Evolutionary conservation across 2,113 vertebrate genomes (phyloP), one percentile per base, ranked within the genome.

Genomic region (Bufo gargarizans): DNA sequence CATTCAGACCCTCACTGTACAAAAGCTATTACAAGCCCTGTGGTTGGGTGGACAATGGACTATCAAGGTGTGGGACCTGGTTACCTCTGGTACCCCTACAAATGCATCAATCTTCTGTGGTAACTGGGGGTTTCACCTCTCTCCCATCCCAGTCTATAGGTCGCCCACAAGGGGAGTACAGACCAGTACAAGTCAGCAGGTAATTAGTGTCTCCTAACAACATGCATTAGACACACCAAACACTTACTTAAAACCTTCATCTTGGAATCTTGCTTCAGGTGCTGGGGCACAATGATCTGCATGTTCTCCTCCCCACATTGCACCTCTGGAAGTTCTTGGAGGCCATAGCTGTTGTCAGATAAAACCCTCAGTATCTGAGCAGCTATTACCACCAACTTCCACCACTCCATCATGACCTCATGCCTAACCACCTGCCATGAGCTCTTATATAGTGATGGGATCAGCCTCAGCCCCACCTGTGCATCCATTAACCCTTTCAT

Each of bases 281-380:
- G 43, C 10, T 14, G 43, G 0, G 61, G 82, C 7, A 84, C 61
- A n/a, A 84, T 10, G 12, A 84, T 4, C 63, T 84, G 82, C 82
- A 84, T 65, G 17, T 69, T 69, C 49, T 84, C 82, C 63, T 49
- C 14, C 22, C 82, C 82, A 69, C 82, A 83, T 11, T 49, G 43
- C 3, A 45, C 10, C n/a, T 61, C 13, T 10, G 16, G 53, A 4
- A 5, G 3, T 11, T 33, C 55, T 0, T 43, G 43, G 5, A 81
- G n/a, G 3, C 56, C 56, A 81, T 43, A 43, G 33, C 13, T 4
- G 4, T 12, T 20, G 0, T 19, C 12, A 10, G 1, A 61, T 2
- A 61, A 9, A 13, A 3, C 56, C 33, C 13, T 4, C 0, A 80
- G 13, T 9, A 59, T 11, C 43, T 19, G 43, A 5, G 8, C 61